These are phyloP conservation scores for Speoplatyrhinus poulsoni DNA, from an alignment of 2,113 vertebrate species.

Conservation along the genomic window DNA sequence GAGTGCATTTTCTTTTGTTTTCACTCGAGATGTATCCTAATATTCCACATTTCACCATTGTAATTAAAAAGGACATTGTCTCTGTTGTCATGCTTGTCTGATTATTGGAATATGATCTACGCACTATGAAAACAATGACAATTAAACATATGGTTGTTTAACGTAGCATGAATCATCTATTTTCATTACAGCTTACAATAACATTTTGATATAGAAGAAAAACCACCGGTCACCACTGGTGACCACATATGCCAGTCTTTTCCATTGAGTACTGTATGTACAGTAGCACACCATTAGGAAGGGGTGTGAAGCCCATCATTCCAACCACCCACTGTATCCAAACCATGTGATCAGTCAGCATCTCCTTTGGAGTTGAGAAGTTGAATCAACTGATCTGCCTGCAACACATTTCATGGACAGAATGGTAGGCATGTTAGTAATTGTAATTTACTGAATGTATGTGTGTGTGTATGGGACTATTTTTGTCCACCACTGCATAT, in stretches of 20 bases:
- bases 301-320: background rate
- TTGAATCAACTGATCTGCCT: conserved; percentile 77
- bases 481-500: too few species aligned
- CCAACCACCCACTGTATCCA: background rate
- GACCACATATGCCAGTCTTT: background rate
- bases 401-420: conserved; percentile 21
- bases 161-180: background rate
- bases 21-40: too few species aligned
- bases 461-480: too few species aligned
- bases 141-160: background rate
- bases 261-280: background rate
- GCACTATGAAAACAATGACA: too few species aligned
- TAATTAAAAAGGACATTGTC: too few species aligned
- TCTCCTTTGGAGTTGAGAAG: conserved; percentile 70
- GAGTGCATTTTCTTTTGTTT: too few species aligned
- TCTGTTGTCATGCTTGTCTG: too few species aligned
- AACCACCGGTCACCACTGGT: background rate
- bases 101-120: too few species aligned
- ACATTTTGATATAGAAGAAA: background rate
- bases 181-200: background rate
- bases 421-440: too few species aligned
- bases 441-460: too few species aligned
- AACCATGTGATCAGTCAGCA: conserved; percentile 39
- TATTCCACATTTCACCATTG: too few species aligned
- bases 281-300: conserved; percentile 1